Conservation (phyloP, 1,140 invertebrate genomes). For the Drosophila santomea region DNA sequence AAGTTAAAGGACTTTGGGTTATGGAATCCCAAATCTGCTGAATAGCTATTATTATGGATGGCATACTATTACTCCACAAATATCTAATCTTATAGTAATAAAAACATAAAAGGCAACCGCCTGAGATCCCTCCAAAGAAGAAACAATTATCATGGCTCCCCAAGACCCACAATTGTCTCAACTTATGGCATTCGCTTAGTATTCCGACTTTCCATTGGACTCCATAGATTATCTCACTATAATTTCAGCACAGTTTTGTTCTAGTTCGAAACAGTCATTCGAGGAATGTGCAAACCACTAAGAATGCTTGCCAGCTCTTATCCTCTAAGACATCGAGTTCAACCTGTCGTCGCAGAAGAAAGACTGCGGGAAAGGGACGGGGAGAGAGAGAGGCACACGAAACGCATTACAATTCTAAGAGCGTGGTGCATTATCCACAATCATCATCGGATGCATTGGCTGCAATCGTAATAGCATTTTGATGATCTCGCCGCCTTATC, state of each 20-base stretch:
- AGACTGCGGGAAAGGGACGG: conserved; percentile 1
- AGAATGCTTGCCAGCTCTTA: conserved; percentile 39
- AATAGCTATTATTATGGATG: not conserved
- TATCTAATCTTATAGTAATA: conserved; percentile 8
- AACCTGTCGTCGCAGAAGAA: conserved; percentile 21
- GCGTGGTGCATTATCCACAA: conserved; percentile 16
- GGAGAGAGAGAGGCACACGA: not conserved
- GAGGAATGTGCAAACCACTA: conserved; percentile 38
- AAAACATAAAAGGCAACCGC: conserved; percentile 27
- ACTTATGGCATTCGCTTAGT: conserved; percentile 22
- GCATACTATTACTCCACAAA: not conserved
- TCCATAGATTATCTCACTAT: conserved; percentile 33
- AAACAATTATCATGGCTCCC: conserved; percentile 13
- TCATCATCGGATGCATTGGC: conserved; percentile 26
- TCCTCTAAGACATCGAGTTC: conserved; percentile 38
- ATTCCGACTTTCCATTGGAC: conserved; percentile 30
- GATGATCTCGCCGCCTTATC: conserved; percentile 65
- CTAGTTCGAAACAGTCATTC: conserved; percentile 34
- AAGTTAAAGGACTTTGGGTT: not conserved
- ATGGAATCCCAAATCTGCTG: too few species aligned
- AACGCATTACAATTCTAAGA: conserved; percentile 34
- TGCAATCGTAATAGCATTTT: conserved; percentile 68
- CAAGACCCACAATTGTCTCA: conserved; percentile 29
- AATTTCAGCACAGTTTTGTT: conserved; percentile 45
- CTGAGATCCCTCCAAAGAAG: conserved; percentile 4